phyloP scores from a whole-genome alignment of 2,888 invertebrate species.

The Drosophila paramelanica region DNA sequence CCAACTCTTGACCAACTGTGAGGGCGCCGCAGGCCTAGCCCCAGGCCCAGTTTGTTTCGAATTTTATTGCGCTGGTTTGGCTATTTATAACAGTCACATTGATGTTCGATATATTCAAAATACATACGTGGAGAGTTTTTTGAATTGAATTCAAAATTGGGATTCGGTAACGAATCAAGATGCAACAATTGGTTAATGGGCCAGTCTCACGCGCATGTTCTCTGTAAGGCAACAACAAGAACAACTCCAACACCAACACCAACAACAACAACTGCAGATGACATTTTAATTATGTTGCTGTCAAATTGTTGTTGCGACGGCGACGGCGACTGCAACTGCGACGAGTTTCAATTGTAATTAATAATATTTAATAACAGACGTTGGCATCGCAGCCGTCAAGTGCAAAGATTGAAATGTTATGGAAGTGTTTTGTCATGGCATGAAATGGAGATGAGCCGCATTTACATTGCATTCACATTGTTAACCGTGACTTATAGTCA shows the following conservation, averaged over 20 bases:
- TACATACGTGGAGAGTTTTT: conserved; percentile 29
- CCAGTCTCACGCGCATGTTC: conserved; percentile 54
- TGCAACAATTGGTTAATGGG: conserved; percentile 68
- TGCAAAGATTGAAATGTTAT: conserved; percentile 68
- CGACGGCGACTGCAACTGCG: conserved; percentile 5
- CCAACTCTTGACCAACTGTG: conserved; percentile 29
- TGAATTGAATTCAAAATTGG: conserved; percentile 29
- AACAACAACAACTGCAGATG: conserved; percentile 52
- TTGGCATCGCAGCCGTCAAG: conserved; percentile 63
- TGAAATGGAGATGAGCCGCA: conserved; percentile 54
- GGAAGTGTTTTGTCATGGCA: conserved; percentile 71
- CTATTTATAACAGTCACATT: conserved; percentile 50
- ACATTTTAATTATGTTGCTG: conserved; percentile 81
- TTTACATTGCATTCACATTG: conserved; percentile 34
- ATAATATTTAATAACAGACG: conserved; percentile 76
- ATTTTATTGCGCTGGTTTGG: conserved; percentile 44
- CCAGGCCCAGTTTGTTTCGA: conserved; percentile 39
- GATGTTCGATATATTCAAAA: conserved; percentile 47
- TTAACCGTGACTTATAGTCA: conserved; percentile 48
- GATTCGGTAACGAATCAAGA: conserved; percentile 16
- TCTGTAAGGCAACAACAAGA: conserved; percentile 23
- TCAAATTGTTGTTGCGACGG: conserved; percentile 59
- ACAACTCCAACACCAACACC: conserved; percentile 10
- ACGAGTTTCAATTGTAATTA: conserved; percentile 72
- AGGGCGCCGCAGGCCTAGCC: not conserved